Conservation (phyloP, 2,888 invertebrate species). For the Xylocampa areola region DNA sequence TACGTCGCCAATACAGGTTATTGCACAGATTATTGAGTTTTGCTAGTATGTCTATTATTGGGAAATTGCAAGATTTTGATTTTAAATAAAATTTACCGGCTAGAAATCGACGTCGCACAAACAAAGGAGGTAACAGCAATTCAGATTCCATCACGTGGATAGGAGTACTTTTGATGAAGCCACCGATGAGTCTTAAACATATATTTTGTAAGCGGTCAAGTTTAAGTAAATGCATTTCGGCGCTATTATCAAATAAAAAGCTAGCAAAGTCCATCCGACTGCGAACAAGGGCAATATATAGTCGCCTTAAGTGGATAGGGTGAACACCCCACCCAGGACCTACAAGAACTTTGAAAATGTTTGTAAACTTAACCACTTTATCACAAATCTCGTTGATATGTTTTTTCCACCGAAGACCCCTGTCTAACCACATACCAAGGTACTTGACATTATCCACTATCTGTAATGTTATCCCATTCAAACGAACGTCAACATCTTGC, state of each 20-base stretch:
- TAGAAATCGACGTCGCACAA: too few relatives aligned
- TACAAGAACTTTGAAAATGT: too few relatives aligned
- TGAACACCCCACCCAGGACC: conserved; percentile 13
- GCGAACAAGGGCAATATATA: too few relatives aligned
- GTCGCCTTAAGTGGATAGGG: conserved; percentile 2
- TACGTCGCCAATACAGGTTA: too few relatives aligned
- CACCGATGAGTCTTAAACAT: conserved; percentile 8
- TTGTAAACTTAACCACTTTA: neutral
- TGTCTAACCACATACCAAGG: too few relatives aligned
- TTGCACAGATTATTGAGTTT: too few relatives aligned
- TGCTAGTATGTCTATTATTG: too few relatives aligned
- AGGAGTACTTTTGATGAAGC: conserved; percentile 17
- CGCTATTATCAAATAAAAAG: conserved; percentile 19
- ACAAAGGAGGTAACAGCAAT: too few relatives aligned
- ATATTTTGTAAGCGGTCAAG: conserved; percentile 12
- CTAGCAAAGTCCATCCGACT: too few relatives aligned
- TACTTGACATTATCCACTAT: conserved; percentile 5
- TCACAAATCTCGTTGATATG: conserved; percentile 9
- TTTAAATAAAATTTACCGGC: too few relatives aligned
- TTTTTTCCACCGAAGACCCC: conserved; percentile 6
- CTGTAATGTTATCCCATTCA: neutral
- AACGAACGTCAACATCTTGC: neutral
- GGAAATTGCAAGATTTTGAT: too few relatives aligned
- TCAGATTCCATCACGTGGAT: too few relatives aligned
- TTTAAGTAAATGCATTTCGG: conserved; percentile 5